These are phyloP conservation scores for Oxycera nigricornis DNA, from an alignment of 2,888 invertebrate genomes.

Conservation along the genomic window DNA sequence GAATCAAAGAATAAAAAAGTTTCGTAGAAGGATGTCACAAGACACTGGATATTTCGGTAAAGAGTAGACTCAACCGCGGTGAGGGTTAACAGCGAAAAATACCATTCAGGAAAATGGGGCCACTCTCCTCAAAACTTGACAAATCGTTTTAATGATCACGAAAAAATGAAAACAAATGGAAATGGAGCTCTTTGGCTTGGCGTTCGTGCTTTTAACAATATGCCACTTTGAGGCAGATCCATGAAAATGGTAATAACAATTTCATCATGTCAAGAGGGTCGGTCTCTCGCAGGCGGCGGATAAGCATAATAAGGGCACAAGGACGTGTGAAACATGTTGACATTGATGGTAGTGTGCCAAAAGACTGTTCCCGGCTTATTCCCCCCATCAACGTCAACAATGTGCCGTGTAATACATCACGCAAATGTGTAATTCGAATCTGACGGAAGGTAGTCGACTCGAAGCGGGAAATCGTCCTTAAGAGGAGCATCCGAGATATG, in stretches of 20 bases:
- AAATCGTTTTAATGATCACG: conserved; percentile 26
- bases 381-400: not conserved
- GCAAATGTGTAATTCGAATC: not conserved
- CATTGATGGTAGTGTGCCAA: conserved; percentile 8
- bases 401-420: not conserved
- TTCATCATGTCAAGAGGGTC: too few relatives aligned
- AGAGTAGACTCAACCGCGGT: too few relatives aligned
- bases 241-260: too few relatives aligned
- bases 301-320: not conserved
- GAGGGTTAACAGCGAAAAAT: not conserved
- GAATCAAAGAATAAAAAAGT: too few relatives aligned
- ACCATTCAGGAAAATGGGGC: not conserved
- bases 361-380: conserved; percentile 5
- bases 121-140: conserved; percentile 4
- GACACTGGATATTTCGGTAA: too few relatives aligned
- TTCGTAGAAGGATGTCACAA: too few relatives aligned
- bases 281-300: not conserved
- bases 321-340: not conserved
- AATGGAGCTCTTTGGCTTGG: not conserved
- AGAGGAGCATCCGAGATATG: not conserved
- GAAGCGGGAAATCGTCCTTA: not conserved
- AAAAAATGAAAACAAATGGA: conserved; percentile 25
- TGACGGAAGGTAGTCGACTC: not conserved
- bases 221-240: too few relatives aligned
- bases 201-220: too few relatives aligned